Percentiles rank a stretch among this genome's conserved stretches.
Conservation (phyloP, 2,797 vertebrate genomes). For the Bovichtus diacanthus region DNA sequence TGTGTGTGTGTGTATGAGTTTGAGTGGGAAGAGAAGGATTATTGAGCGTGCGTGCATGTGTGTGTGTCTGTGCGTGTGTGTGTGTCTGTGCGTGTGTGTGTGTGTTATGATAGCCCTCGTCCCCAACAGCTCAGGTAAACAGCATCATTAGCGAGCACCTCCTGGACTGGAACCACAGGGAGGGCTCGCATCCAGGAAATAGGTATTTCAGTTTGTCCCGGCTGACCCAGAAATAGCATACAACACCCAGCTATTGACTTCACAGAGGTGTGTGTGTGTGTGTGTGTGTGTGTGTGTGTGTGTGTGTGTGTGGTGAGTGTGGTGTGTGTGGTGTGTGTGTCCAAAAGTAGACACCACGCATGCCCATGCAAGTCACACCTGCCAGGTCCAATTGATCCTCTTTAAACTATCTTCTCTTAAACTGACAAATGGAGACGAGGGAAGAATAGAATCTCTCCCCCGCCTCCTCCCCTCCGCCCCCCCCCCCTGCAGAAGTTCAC, state of each 20-base stretch:
- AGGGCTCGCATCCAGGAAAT: constrained; percentile 42
- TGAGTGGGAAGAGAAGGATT: constrained; percentile 32
- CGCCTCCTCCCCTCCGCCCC: constrained; percentile 6
- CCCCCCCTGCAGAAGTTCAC: no score
- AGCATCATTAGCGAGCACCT: constrained; percentile 56
- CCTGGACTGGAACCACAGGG: constrained; percentile 59
- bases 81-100: not conserved
- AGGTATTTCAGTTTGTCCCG: constrained; percentile 52
- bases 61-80: not conserved
- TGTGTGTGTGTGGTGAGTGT: no score
- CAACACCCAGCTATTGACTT: constrained; percentile 49
- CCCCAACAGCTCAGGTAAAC: constrained; percentile 51
- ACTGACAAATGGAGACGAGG: constrained; percentile 42
- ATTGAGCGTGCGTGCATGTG: not conserved
- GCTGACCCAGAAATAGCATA: constrained; percentile 60
- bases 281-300: constrained; percentile 8
- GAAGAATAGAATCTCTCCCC: constrained; percentile 47
- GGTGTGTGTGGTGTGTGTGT: constrained; percentile 32
- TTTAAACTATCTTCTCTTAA: constrained; percentile 63
- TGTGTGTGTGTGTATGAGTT: constrained; percentile 19
- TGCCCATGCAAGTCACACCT: constrained; percentile 61
- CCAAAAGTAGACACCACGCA: constrained; percentile 31
- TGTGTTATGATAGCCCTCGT: constrained; percentile 41
- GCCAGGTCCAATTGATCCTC: constrained; percentile 66
- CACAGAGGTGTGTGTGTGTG: constrained; percentile 42